These are phyloP conservation scores for Neodiprion lecontei DNA, from an alignment of 1,140 invertebrate genomes.

Conservation along the genomic window DNA sequence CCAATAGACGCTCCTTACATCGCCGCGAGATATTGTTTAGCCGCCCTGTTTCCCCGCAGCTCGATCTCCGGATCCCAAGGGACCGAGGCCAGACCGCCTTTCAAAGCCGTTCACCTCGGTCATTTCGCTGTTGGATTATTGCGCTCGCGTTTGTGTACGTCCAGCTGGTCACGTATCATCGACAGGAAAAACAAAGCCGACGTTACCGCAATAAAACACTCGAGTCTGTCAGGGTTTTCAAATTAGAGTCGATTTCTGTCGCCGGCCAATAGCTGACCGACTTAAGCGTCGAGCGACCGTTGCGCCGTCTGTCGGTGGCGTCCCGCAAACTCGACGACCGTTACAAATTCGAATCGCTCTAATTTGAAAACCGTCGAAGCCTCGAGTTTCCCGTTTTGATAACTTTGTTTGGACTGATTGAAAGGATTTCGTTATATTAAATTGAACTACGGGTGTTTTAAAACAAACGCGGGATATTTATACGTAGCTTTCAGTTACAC, in stretches of 20 bases:
- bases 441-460: no score
- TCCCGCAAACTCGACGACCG: not conserved
- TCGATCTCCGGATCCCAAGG: not conserved
- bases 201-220: not conserved
- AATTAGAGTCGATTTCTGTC: not conserved
- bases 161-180: not conserved
- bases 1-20: slow-evolving; percentile 62
- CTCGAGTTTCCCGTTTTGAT: not conserved
- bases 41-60: slow-evolving; percentile 29
- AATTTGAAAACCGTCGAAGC: not conserved
- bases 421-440: not conserved
- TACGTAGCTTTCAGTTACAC: no score
- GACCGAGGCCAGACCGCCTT: not conserved
- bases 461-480: no score
- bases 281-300: not conserved
- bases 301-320: not conserved
- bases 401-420: not conserved
- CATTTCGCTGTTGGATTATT: not conserved
- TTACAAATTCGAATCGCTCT: not conserved
- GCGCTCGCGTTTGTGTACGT: no score
- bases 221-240: not conserved
- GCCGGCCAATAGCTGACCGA: no score
- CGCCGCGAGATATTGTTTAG: slow-evolving; percentile 62
- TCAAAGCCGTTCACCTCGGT: not conserved
- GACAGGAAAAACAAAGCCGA: not conserved